phyloP scores from a whole-genome alignment of 2,113 vertebrate genomes.

The Prunella himalayana region DNA sequence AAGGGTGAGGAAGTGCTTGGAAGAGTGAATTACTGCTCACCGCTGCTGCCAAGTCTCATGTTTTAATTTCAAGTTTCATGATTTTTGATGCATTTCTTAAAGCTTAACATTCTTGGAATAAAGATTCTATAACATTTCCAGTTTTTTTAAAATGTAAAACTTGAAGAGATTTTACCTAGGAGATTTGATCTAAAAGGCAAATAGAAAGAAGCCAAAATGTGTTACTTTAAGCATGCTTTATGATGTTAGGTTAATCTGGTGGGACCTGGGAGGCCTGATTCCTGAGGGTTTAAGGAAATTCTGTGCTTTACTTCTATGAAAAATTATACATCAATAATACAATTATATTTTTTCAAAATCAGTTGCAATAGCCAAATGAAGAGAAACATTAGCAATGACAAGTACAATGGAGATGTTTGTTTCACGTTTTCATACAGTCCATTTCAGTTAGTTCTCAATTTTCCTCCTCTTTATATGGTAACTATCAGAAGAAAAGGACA shows the following conservation, averaged over 20 bases:
- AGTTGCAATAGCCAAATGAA: not conserved
- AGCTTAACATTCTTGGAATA: slow-evolving; percentile 49
- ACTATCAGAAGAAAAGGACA: not conserved
- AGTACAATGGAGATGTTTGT: not conserved
- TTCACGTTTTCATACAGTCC: not conserved
- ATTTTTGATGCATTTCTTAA: slow-evolving; percentile 49
- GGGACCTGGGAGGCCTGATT: not conserved
- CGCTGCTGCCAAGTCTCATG: slow-evolving; percentile 49
- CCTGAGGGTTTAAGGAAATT: not conserved
- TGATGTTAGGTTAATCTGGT: not conserved
- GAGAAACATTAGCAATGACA: not conserved
- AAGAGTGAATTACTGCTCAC: slow-evolving; percentile 51
- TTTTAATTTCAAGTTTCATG: slow-evolving; percentile 57
- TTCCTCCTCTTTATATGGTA: not conserved
- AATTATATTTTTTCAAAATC: not conserved
- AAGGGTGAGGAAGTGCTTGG: slow-evolving; percentile 60
- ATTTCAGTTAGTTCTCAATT: not conserved
- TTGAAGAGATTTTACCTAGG: not conserved
- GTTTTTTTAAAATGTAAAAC: slow-evolving; percentile 23
- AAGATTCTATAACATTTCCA: slow-evolving; percentile 46
- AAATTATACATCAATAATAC: not conserved
- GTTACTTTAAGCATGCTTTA: not conserved
- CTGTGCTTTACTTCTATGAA: not conserved
- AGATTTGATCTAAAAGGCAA: slow-evolving; percentile 23
- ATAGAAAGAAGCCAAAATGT: not conserved